phyloP scores from a whole-genome alignment of 2,797 vertebrate species.

The Cryptoblepharus egeriae region DNA sequence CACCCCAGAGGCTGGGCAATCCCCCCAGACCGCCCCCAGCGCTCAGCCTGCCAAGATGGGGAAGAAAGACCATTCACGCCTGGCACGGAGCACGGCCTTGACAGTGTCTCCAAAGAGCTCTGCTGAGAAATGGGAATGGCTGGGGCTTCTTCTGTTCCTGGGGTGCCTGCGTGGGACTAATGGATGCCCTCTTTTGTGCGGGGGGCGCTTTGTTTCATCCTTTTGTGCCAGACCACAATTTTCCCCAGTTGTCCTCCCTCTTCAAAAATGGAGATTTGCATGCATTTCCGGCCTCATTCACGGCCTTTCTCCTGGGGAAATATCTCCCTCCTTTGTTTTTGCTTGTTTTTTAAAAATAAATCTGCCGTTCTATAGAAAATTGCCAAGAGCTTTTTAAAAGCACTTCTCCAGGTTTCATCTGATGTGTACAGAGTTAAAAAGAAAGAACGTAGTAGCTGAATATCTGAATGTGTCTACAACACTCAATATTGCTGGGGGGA shows the following conservation, averaged over 20 bases:
- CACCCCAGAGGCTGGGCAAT: slow-evolving; percentile 8
- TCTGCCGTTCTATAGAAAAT: slow-evolving; percentile 8
- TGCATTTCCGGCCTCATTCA: slow-evolving; percentile 8
- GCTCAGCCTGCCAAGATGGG: not conserved
- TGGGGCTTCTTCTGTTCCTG: slow-evolving; percentile 42
- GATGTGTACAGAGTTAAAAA: not conserved
- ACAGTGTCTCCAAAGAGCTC: not conserved
- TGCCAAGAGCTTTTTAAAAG: not conserved
- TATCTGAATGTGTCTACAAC: too few relatives aligned
- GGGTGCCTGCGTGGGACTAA: slow-evolving; percentile 6
- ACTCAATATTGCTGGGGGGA: too few relatives aligned
- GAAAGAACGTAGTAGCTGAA: too few relatives aligned
- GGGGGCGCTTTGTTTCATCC: not conserved
- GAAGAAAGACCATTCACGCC: slow-evolving; percentile 39
- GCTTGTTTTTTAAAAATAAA: too few relatives aligned
- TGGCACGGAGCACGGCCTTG: slow-evolving; percentile 38
- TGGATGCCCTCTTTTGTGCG: slow-evolving; percentile 24
- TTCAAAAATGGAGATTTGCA: not conserved
- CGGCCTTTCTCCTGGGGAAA: not conserved
- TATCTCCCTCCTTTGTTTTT: not conserved
- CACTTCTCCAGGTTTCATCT: not conserved
- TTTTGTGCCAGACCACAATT: slow-evolving; percentile 34
- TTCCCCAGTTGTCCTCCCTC: slow-evolving; percentile 9
- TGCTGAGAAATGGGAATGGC: not conserved
- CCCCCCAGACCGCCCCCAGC: slow-evolving; percentile 13